A percentile compares a stretch with the other conserved stretches of the same genome.
Evolutionary conservation across 2,113 vertebrate species (phyloP).

Genomic region (Ochotona princeps): DNA sequence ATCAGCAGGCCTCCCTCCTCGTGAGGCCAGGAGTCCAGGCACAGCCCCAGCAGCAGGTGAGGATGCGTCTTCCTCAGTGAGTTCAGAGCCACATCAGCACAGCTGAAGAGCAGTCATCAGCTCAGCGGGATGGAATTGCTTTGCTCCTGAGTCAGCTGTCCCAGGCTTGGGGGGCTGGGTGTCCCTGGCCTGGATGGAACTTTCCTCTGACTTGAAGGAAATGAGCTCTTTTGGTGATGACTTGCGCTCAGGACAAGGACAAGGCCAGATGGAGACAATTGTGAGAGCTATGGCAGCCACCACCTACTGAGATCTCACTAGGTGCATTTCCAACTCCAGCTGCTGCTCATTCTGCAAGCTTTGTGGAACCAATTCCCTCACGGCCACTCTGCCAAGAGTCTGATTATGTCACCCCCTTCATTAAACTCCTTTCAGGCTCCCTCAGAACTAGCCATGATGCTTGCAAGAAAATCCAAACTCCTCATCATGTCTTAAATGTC

Average conservation of each 20-base stretch:
- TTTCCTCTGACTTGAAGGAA: neutral
- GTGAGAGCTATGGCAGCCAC: fast-evolving
- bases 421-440: neutral
- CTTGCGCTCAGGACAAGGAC: neutral
- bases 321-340: neutral
- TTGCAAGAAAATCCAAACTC: neutral
- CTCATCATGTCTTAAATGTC: neutral
- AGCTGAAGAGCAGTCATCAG: neutral
- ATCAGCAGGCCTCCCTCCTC: neutral
- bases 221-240: neutral
- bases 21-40: neutral
- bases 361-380: neutral
- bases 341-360: neutral
- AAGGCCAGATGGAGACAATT: neutral
- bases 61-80: neutral
- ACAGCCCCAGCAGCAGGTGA: neutral
- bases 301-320: fast-evolving
- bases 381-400: neutral
- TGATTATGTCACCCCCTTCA: neutral
- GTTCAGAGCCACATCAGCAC: neutral
- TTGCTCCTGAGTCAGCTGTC: neutral
- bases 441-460: neutral
- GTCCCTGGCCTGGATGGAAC: neutral
- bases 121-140: fast-evolving
- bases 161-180: neutral